A percentile compares a stretch with the other conserved stretches of the same genome.
Evolutionary conservation across 2,888 invertebrate species (phyloP).

Genomic region (Diarsia brunnea): DNA sequence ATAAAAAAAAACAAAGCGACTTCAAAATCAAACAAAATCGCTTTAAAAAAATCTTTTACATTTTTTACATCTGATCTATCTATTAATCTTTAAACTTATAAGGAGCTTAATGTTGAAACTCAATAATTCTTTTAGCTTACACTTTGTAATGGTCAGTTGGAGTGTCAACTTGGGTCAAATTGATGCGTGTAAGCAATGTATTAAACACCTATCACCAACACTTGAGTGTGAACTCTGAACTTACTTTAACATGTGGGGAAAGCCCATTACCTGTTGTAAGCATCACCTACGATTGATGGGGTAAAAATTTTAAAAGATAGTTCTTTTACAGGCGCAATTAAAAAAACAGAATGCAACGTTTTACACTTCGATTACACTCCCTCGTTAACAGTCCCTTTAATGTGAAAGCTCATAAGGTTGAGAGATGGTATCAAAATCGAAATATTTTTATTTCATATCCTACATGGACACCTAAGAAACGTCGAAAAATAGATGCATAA

Average conservation of each 20-base stretch:
- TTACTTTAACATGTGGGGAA: conserved; percentile 17
- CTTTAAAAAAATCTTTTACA: background rate
- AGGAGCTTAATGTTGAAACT: background rate
- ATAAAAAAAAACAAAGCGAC: background rate
- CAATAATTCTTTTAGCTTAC: background rate
- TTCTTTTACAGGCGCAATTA: background rate
- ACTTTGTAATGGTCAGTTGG: conserved; percentile 20
- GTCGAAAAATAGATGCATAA: background rate
- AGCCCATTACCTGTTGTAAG: conserved; percentile 2
- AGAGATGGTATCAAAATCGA: background rate
- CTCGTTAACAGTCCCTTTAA: background rate
- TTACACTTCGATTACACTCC: background rate
- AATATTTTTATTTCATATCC: no score
- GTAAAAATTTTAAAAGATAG: background rate
- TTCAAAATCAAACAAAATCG: background rate
- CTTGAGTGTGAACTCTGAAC: conserved; percentile 39
- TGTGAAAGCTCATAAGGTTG: background rate
- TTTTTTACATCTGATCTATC: background rate
- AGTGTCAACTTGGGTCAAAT: conserved; percentile 40
- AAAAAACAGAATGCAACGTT: background rate
- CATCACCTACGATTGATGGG: background rate
- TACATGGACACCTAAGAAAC: background rate
- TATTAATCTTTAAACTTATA: background rate
- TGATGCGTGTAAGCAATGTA: conserved; percentile 37
- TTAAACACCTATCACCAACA: conserved; percentile 33